These are phyloP conservation scores for Himalopsyche japonica DNA, from an alignment of 2,888 invertebrate genomes.

Conservation along the genomic window DNA sequence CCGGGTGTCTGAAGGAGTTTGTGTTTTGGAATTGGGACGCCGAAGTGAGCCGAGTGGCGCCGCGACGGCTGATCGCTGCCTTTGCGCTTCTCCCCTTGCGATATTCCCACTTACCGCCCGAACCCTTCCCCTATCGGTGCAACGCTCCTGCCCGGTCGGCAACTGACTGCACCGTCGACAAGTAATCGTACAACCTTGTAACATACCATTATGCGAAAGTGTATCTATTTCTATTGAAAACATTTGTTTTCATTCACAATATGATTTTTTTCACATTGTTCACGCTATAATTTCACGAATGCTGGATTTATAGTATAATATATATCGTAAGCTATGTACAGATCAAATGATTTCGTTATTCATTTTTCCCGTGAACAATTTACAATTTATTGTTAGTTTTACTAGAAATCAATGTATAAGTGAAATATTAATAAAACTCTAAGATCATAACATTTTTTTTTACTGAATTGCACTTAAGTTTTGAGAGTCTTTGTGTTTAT, in stretches of 20 bases:
- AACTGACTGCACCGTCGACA: not conserved
- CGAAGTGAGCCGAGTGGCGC: not conserved
- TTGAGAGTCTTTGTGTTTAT: too few relatives aligned
- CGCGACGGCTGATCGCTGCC: conserved; percentile 8
- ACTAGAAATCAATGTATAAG: too few relatives aligned
- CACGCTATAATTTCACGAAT: not conserved
- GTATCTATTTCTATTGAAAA: not conserved
- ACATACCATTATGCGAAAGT: not conserved
- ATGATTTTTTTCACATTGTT: not conserved
- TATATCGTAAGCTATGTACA: not conserved
- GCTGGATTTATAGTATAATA: not conserved
- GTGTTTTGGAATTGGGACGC: not conserved
- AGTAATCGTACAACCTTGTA: too few relatives aligned
- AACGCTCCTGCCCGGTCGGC: not conserved
- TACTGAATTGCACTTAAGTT: too few relatives aligned
- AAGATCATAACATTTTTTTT: too few relatives aligned
- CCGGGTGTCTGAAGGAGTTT: not conserved
- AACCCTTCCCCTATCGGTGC: not conserved
- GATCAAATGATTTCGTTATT: too few relatives aligned
- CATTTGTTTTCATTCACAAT: not conserved
- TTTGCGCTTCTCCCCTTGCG: not conserved
- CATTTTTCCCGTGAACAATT: too few relatives aligned
- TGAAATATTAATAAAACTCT: too few relatives aligned
- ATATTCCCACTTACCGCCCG: not conserved
- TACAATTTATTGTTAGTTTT: too few relatives aligned